Evolutionary conservation across 2,113 vertebrate genomes (phyloP), one percentile per base, ranked within the genome.

Genomic region (Tursiops truncatus): DNA sequence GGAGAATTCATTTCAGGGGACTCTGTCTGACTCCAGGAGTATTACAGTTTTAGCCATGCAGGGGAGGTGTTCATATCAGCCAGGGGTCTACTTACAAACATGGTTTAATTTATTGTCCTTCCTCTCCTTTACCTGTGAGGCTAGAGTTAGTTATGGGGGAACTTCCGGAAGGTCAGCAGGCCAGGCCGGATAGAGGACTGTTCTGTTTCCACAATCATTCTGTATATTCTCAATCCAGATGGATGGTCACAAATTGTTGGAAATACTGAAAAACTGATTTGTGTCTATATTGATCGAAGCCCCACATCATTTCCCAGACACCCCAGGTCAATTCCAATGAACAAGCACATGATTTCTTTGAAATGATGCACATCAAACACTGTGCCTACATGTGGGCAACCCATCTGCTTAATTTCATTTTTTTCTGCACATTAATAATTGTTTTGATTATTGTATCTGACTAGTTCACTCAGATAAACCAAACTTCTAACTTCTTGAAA

Each of bases 261-360:
- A 98, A 98, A 97, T 94, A 96, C 96, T 86, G 89, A 97, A 96
- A 94, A 98, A 95, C 76, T 91, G 93, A 98, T 97, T 97, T 96
- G 87, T 96, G 92, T 98, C 97, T 98, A 70, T 97, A 97, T 98
- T 97, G 96, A 98, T 96, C 87, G 47, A 96, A 96, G 90, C 31
- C 50, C 33, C 80, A 81, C 90, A 97, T 96, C 74, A 97, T 97
- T 94, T 97, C 74, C 97, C 90, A 95, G 65, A 87, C 97, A 97
- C 92, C 67, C 71, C 76, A 91, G 95, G 97, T 97, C 96, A 97
- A 50, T 83, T 96, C 92, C 95, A 95, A 65, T 53, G 79, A 96
- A 95, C n/a, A 47, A 96, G 90, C 89, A 81, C 71, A 97, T 87
- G 77, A 89, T 95, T 70, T 92, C 90, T 97, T 93, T 95, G 93